Base-by-base conservation (phyloP, 2,888 invertebrate genomes). In the Ctenicera cuprea region DNA sequence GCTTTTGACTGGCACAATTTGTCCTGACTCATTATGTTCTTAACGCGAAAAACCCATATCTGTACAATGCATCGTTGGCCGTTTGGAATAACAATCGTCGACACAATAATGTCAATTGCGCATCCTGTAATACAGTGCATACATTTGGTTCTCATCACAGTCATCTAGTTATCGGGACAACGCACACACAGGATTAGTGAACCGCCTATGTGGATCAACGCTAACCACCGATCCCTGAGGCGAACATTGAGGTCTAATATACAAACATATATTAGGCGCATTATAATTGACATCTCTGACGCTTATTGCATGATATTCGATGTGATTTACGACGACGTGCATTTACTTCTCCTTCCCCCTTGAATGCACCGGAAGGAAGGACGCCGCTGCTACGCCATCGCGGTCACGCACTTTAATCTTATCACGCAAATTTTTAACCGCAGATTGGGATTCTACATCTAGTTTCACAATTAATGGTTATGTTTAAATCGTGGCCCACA, bases 311-410 rank as follows among this genome's bases (percentile, higher is more conserved):
- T 26, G 73, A 65, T 69, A 63, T 64, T 63, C 30, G 59, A 61
- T 65, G 54, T 68, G 73, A 73, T 73, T 73, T 73, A 73, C 68
- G 73, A 59, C 57, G 59, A 65, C 64, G 59, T 64, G 68, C 68
- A 69, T 69, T 73, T 69, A 69, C 63, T 67, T 67, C 65, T 50
- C 22, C 50, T 69, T 50, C 69, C 48, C 69, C 73, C 68, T 38
- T 43, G 57, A 74, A 71, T 69, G 69, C 70, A 73, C 71, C 69
- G 76, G 76, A 76, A 76, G 76, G 76, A 76, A 76, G 67, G 71
- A 76, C 72, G 73, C 59, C 59, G 66, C 66, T 50, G 66, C 71
- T 70, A 69, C 61, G 71, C 63, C 68, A 41, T 62, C 37, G 20
- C 63, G 61, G 76, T 76, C 76, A 76, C 76, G 76, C 76, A 76